These are phyloP conservation scores for Pangasius mekongensis DNA, from an alignment of 2,797 vertebrate genomes.

Conservation along the genomic window DNA sequence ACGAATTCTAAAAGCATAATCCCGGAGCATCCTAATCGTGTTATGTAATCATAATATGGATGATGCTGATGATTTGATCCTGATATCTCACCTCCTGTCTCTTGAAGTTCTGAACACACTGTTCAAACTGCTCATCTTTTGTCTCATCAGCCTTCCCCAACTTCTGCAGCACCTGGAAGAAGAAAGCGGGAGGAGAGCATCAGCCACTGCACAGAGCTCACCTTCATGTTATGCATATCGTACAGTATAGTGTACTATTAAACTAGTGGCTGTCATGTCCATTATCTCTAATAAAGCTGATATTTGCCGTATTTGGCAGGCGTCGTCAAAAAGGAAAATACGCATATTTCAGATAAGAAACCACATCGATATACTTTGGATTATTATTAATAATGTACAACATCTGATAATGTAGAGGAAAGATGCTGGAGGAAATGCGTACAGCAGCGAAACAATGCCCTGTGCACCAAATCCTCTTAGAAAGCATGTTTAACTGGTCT, in stretches of 20 bases:
- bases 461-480: constrained; percentile 33
- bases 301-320: neutral
- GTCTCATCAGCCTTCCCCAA: constrained; percentile 97
- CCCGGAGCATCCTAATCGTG: neutral
- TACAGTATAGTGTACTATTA: neutral
- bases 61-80: too few relatives aligned
- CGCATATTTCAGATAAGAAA: neutral
- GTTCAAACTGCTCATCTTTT: constrained; percentile 97
- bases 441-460: neutral
- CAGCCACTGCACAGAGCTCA: neutral
- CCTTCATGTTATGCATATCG: neutral
- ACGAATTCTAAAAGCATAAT: neutral
- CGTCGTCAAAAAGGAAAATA: neutral
- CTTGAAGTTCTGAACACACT: constrained; percentile 94
- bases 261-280: neutral
- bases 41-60: neutral
- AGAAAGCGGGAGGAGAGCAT: neutral
- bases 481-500: neutral
- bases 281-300: neutral
- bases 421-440: neutral
- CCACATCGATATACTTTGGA: neutral
- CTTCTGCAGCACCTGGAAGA: constrained; percentile 88
- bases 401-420: neutral
- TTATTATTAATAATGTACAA: neutral
- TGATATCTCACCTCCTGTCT: constrained; percentile 86